Conservation (phyloP, 92 coral and sea anemone species). For the Heliopora coerulea region DNA sequence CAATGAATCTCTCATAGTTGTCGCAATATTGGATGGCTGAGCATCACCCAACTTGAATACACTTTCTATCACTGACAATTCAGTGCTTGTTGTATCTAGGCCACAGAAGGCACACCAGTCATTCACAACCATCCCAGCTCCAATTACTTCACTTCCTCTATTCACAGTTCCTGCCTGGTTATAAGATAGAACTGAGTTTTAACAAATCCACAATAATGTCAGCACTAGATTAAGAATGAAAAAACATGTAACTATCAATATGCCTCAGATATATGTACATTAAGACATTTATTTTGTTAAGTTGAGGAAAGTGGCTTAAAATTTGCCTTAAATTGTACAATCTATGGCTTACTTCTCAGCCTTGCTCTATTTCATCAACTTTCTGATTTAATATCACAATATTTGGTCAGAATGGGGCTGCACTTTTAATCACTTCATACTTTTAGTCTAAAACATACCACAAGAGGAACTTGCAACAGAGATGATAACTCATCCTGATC, state of each 20-base stretch:
- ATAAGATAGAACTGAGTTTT: not conserved
- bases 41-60: constrained; percentile 96
- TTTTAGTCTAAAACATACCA: constrained; percentile 58
- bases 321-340: too few species aligned
- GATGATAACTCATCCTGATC: constrained; percentile 98
- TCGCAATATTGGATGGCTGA: constrained; percentile 82
- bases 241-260: too few species aligned
- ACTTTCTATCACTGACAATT: constrained; percentile 94
- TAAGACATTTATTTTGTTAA: too few species aligned
- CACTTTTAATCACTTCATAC: not conserved
- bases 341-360: too few species aligned
- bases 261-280: too few species aligned
- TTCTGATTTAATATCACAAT: too few species aligned
- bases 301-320: too few species aligned
- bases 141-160: constrained; percentile 98
- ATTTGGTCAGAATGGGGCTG: too few species aligned
- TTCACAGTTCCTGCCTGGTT: constrained; percentile 95
- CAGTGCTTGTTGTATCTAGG: constrained; percentile 92
- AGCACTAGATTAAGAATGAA: too few species aligned
- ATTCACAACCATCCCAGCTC: constrained; percentile 97
- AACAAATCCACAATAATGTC: too few species aligned
- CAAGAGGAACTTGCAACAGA: constrained; percentile 90
- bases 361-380: too few species aligned
- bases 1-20: constrained; percentile 88
- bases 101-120: constrained; percentile 99